Conservation (phyloP, 37 sponge, comb jelly and placozoan species). For the Halisarca cf. caerulea region DNA sequence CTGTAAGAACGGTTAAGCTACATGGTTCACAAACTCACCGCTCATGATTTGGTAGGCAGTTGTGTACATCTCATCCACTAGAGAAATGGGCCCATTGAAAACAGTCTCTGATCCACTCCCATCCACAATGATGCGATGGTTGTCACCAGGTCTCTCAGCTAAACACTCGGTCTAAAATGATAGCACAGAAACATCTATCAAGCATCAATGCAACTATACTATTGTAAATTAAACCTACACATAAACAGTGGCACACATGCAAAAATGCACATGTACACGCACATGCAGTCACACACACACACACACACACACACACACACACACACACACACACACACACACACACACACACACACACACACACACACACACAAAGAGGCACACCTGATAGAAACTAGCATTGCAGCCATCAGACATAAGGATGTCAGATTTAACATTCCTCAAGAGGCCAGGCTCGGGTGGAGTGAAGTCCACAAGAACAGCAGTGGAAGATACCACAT, state of each 20-base stretch:
- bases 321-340: not conserved
- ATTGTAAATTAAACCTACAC: constrained; percentile 12
- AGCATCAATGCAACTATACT: not conserved
- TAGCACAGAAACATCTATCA: not conserved
- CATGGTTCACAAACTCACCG: constrained; percentile 34
- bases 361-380: constrained; percentile 15
- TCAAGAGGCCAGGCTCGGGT: constrained; percentile 63
- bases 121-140: constrained; percentile 70
- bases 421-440: constrained; percentile 31
- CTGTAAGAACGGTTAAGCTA: not conserved
- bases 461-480: constrained; percentile 82
- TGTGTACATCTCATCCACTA: constrained; percentile 70
- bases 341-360: too few relatives aligned
- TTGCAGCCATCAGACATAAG: constrained; percentile 41
- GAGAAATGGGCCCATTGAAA: constrained; percentile 82
- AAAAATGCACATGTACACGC: constrained; percentile 1
- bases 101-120: constrained; percentile 65
- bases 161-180: not conserved
- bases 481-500: constrained; percentile 54
- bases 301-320: constrained; percentile 34
- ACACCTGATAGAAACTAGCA: constrained; percentile 3
- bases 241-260: constrained; percentile 25
- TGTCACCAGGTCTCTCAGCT: not conserved
- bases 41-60: constrained; percentile 53
- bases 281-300: constrained; percentile 20